Evolutionary conservation across 1,140 invertebrate genomes (phyloP), one percentile per base, ranked within the genome.

Genomic region (Portunus trituberculatus): DNA sequence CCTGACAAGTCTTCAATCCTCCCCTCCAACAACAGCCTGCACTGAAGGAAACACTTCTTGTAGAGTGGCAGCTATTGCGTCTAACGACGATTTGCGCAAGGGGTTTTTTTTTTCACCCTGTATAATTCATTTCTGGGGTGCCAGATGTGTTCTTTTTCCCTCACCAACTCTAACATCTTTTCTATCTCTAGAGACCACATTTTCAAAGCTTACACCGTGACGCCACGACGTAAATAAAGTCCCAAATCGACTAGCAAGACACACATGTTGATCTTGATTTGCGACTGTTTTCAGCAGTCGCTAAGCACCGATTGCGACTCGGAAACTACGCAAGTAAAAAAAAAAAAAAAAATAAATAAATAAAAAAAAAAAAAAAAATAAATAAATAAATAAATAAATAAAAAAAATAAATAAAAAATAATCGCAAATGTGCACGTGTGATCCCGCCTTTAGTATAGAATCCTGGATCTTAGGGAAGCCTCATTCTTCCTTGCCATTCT

Each of bases 341-440:
- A 76, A 76, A n/a, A 76, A 32, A 25, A 8, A 31, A 32, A 39
- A 8, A 6, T 32, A 39, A 14, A 20, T 87, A 8, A 32, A 20
- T 87, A 25, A 32, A 31, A 32, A 39, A 7, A 87, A 32, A 39
- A 14, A n/a, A 10, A 84, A n/a, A 84, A 31, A 28, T 10, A n/a
- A n/a, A n/a, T 84, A 31, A 28, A n/a, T 84, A 84, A 25, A 29
- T 84, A n/a, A 14, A 3, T 16, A 16, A 28, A 25, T 25, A 76
- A 76, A 76, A 76, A 12, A 76, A 76, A 76, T 76, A 76, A 76
- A 76, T 76, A 76, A 76, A 76, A 12, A 76, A 76, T 76, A 76
- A 76, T 10, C 25, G 10, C 25, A 25, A 76, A 25, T 10, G 59
- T 76, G 25, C 59, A 76, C 25, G 59, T 76, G 59, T 76, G 59